Conservation (phyloP, 2,113 vertebrate genomes). For the Melanerpes aurifrons region DNA sequence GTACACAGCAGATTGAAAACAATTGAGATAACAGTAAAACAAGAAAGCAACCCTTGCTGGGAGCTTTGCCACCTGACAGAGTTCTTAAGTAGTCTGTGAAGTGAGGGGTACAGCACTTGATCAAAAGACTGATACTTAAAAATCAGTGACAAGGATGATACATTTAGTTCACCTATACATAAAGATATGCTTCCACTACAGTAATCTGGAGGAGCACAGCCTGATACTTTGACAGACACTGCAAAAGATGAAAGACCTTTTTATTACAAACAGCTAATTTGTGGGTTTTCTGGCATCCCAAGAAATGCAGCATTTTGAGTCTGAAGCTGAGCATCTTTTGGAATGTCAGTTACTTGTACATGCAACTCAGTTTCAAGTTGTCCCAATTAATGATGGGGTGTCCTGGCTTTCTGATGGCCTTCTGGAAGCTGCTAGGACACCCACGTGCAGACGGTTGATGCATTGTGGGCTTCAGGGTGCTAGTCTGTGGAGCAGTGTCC, state of each 20-base stretch:
- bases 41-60: not conserved
- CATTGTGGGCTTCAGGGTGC: accelerated
- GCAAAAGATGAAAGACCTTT: not conserved
- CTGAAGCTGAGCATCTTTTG: not conserved
- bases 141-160: not conserved
- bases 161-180: not conserved
- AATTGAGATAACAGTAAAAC: not conserved
- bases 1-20: accelerated
- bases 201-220: not conserved
- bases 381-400: accelerated
- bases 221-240: not conserved
- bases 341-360: accelerated
- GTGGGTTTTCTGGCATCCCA: not conserved
- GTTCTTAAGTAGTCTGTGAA: not conserved
- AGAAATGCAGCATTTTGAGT: not conserved
- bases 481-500: not conserved
- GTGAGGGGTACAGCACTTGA: not conserved
- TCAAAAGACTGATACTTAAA: not conserved
- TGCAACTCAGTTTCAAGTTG: accelerated
- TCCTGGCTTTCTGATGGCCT: not conserved
- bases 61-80: not conserved
- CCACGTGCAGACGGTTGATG: accelerated
- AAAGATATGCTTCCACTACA: not conserved
- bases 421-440: not conserved
- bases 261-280: not conserved